Percentiles rank a stretch among this genome's conserved stretches.
phyloP scores from a whole-genome alignment of 1,140 invertebrate species.

The Ctenoplectra terminalis region DNA sequence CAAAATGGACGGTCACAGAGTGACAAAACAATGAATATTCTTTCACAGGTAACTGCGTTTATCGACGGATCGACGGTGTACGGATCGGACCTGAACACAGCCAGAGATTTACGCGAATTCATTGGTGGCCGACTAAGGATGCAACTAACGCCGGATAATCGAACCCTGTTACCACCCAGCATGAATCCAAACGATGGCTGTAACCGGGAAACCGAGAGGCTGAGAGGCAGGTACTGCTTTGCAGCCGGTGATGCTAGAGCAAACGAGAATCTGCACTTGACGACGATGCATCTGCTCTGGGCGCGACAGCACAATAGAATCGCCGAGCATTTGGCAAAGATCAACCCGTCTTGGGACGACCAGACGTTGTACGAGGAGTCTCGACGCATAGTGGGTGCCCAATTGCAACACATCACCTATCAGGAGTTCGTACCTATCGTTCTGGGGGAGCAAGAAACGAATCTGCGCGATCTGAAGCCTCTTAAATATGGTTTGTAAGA shows the following conservation, averaged over 20 bases:
- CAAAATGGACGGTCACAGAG: neutral
- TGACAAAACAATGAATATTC: neutral
- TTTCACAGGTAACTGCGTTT: constrained; percentile 87
- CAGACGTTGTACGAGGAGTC: constrained; percentile 91
- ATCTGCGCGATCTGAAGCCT: constrained; percentile 85
- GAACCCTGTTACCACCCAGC: constrained; percentile 88
- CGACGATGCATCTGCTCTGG: constrained; percentile 92
- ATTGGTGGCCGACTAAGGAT: constrained; percentile 86
- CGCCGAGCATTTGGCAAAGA: constrained; percentile 84
- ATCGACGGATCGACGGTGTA: constrained; percentile 96
- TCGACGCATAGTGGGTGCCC: constrained; percentile 90
- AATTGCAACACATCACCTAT: constrained; percentile 94
- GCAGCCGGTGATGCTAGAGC: constrained; percentile 89
- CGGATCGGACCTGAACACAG: constrained; percentile 85
- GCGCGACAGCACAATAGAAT: constrained; percentile 93
- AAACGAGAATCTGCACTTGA: constrained; percentile 92
- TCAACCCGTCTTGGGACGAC: constrained; percentile 94
- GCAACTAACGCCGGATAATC: constrained; percentile 85
- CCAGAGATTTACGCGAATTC: constrained; percentile 84
- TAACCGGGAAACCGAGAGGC: constrained; percentile 86
- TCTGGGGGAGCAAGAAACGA: constrained; percentile 85
- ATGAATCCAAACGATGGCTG: constrained; percentile 89
- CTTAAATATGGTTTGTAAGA: constrained; percentile 83
- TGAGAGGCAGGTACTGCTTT: constrained; percentile 90
- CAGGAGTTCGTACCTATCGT: constrained; percentile 94